phyloP scores from a whole-genome alignment of 2,113 vertebrate genomes.

The Oreotrochilus melanogaster region DNA sequence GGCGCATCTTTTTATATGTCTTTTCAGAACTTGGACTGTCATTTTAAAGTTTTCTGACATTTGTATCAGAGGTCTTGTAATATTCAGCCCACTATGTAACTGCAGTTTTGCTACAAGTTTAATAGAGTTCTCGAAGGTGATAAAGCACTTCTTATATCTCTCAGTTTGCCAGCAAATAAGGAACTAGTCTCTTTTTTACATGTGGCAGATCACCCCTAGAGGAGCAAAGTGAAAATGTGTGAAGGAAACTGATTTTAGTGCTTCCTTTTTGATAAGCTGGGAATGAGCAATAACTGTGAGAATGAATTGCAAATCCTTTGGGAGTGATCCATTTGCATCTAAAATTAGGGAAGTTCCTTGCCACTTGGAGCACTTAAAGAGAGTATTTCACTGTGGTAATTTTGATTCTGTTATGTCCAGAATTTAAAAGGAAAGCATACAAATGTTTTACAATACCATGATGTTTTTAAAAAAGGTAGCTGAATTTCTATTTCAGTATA shows the following conservation, averaged over 20 bases:
- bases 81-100: slow-evolving; percentile 55
- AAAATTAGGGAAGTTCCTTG: slow-evolving; percentile 39
- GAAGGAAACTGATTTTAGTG: slow-evolving; percentile 59
- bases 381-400: slow-evolving; percentile 60
- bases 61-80: slow-evolving; percentile 71
- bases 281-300: slow-evolving; percentile 54
- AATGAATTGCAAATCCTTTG: slow-evolving; percentile 34
- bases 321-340: slow-evolving; percentile 50
- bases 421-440: slow-evolving; percentile 23
- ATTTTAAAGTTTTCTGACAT: slow-evolving; percentile 74
- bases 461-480: slow-evolving; percentile 35
- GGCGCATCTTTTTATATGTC: slow-evolving; percentile 73
- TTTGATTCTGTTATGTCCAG: slow-evolving; percentile 55
- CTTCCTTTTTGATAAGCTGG: slow-evolving; percentile 57
- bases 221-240: slow-evolving; percentile 40
- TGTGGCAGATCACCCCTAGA: slow-evolving; percentile 49
- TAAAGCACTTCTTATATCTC: slow-evolving; percentile 32
- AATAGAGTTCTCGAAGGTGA: slow-evolving; percentile 42
- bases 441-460: slow-evolving; percentile 55
- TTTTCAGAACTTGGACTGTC: slow-evolving; percentile 73
- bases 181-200: slow-evolving; percentile 53
- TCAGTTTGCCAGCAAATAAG: slow-evolving; percentile 58
- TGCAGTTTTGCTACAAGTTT: slow-evolving; percentile 65
- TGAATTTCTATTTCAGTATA: slow-evolving; percentile 67
- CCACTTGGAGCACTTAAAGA: slow-evolving; percentile 57